Evolutionary conservation across 2,888 invertebrate species (phyloP).

Genomic region (Sisyra terminalis): DNA sequence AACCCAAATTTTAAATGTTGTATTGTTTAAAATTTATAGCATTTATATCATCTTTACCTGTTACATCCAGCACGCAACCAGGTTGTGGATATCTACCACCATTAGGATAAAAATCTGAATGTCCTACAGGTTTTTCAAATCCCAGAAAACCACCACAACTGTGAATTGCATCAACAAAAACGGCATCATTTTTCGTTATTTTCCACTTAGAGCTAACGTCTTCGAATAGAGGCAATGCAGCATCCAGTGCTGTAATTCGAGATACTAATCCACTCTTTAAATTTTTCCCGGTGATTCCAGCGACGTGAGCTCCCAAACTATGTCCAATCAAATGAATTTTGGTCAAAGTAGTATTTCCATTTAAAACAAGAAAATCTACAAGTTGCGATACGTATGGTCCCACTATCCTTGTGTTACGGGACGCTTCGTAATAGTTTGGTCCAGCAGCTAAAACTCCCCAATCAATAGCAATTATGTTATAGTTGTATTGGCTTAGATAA

Average conservation of each 20-base stretch:
- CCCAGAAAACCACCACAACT: conserved; percentile 24
- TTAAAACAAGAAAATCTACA: conserved; percentile 18
- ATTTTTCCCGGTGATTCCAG: conserved; percentile 19
- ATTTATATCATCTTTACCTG: neutral
- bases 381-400: conserved; percentile 20
- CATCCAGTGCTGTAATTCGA: conserved; percentile 17
- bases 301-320: conserved; percentile 25
- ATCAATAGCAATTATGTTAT: conserved; percentile 26
- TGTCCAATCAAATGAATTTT: conserved; percentile 24
- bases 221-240: conserved; percentile 7
- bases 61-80: conserved; percentile 19
- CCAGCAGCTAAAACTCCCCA: conserved; percentile 18
- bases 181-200: conserved; percentile 20
- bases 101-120: conserved; percentile 28
- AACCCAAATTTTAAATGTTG: neutral
- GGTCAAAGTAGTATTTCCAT: conserved; percentile 14
- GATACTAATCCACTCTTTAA: conserved; percentile 16
- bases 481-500: conserved; percentile 19
- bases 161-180: conserved; percentile 27
- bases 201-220: conserved; percentile 3
- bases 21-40: neutral
- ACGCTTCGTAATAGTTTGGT: conserved; percentile 5
- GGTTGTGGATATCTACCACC: conserved; percentile 25
- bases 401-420: conserved; percentile 14
- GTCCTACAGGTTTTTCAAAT: conserved; percentile 22